Base-by-base conservation (phyloP, 2,797 vertebrate species). In the Sebastes oblongus region DNA sequence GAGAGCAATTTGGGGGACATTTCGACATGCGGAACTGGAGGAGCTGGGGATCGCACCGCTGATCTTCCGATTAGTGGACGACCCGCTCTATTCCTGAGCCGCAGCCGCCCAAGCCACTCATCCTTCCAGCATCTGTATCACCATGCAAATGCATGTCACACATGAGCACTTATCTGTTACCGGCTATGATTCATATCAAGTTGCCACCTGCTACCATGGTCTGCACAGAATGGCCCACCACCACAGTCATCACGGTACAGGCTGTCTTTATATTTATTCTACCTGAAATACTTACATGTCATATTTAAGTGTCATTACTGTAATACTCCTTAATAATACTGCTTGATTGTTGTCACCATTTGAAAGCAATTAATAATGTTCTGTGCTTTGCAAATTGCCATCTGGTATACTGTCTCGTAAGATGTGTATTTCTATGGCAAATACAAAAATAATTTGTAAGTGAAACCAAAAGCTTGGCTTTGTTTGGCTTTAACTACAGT, bases 161-260 rank as follows among this genome's bases (percentile, higher is more conserved):
- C 16, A 20, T 77, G 56, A 60, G 36, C 36, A 18, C 46, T 67
- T 46, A 55, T 58, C 76, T 66, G 75, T 72, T 8, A 55, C 39
- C 66, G 59, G 34, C 25, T 55, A n/a, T 65, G 74, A 68, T 83
- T 65, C 12, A 75, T 64, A 54, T 66, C 56, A 58, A 13, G 50
- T 29, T 54, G 13, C 66, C 75, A 64, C 70, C 56, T 66, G 59
- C 42, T 73, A 32, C 58, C 25, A 25, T 12, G 20, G 25, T 54
- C 20, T 62, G 34, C 34, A 58, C 2, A 32, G 18, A 62, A 32
- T 3, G 27, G 14, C 52, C 24, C 71, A 25, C 20, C 20, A 24
- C 22, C 9, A n/a, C 42, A 55, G 39, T 22, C 25, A 61, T n/a
- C 16, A 25, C 34, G 8, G 11, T 25, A 24, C 27, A 18, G 4